These are phyloP conservation scores for Sula dactylatra DNA, from an alignment of 2,113 vertebrate genomes.

Conservation along the genomic window DNA sequence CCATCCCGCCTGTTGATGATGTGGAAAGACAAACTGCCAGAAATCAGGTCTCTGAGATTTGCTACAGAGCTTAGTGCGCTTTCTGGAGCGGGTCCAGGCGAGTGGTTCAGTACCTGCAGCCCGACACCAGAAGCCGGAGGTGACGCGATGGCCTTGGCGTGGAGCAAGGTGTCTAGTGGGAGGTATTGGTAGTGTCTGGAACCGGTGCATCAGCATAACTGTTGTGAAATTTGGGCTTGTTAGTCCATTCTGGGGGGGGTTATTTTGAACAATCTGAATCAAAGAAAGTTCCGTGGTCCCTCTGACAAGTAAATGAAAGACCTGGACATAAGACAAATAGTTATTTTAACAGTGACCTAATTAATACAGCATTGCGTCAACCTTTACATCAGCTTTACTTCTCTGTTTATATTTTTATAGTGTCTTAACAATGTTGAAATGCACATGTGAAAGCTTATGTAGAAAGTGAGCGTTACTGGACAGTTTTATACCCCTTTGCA, in stretches of 20 bases:
- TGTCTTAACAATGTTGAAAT: background rate
- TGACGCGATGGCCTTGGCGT: rapidly evolving
- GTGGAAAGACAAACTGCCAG: background rate
- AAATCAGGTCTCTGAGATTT: background rate
- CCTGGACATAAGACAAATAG: no score
- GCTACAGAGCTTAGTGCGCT: background rate
- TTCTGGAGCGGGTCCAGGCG: background rate
- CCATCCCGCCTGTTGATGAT: background rate
- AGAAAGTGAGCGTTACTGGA: background rate
- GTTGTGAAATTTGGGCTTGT: background rate
- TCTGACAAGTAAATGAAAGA: background rate
- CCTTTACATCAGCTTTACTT: background rate
- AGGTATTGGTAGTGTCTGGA: background rate
- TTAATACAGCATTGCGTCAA: background rate
- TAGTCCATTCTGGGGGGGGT: background rate
- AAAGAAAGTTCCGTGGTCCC: background rate
- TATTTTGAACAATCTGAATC: background rate
- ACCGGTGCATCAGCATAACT: no score
- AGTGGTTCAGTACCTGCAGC: background rate
- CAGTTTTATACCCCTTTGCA: no score
- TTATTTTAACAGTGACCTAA: background rate
- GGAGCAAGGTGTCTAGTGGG: background rate
- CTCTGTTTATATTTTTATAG: background rate
- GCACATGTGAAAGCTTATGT: background rate
- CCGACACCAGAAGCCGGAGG: background rate